phyloP scores from a whole-genome alignment of 2,888 invertebrate genomes.

The Drosophila sordidula region DNA sequence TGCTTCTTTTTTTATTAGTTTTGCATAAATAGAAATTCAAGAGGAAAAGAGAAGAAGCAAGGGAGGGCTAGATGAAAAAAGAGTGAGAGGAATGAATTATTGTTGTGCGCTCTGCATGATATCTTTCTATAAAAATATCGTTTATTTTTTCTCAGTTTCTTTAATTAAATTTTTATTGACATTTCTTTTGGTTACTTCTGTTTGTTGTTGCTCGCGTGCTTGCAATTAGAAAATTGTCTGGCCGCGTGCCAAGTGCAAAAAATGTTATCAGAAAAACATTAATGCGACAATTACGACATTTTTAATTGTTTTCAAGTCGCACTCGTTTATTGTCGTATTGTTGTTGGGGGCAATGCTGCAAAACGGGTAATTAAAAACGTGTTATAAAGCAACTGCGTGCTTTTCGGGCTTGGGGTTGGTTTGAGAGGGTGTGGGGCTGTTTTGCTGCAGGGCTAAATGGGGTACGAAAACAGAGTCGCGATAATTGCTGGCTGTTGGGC shows the following conservation, averaged over 20 bases:
- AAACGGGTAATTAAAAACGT: slow-evolving; percentile 79
- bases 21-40: slow-evolving; percentile 26
- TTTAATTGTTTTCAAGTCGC: slow-evolving; percentile 79
- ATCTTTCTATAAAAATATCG: slow-evolving; percentile 61
- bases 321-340: slow-evolving; percentile 56
- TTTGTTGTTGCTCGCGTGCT: slow-evolving; percentile 58
- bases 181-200: slow-evolving; percentile 39
- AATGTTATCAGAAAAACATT: slow-evolving; percentile 81
- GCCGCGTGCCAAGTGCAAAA: slow-evolving; percentile 57
- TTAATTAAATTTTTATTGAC: slow-evolving; percentile 74
- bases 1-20: slow-evolving; percentile 54
- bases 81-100: neutral
- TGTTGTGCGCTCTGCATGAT: slow-evolving; percentile 31
- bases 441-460: slow-evolving; percentile 7
- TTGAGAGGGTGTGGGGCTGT: neutral
- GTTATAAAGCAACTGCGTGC: slow-evolving; percentile 62
- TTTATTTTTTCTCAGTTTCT: slow-evolving; percentile 29
- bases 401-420: neutral
- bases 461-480: slow-evolving; percentile 35
- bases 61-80: neutral
- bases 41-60: neutral
- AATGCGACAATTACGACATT: slow-evolving; percentile 80
- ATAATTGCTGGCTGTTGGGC: slow-evolving; percentile 59
- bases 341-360: slow-evolving; percentile 46
- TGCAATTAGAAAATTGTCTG: slow-evolving; percentile 48